phyloP scores from a whole-genome alignment of 2,797 vertebrate genomes.

The Apogon hyalosoma region DNA sequence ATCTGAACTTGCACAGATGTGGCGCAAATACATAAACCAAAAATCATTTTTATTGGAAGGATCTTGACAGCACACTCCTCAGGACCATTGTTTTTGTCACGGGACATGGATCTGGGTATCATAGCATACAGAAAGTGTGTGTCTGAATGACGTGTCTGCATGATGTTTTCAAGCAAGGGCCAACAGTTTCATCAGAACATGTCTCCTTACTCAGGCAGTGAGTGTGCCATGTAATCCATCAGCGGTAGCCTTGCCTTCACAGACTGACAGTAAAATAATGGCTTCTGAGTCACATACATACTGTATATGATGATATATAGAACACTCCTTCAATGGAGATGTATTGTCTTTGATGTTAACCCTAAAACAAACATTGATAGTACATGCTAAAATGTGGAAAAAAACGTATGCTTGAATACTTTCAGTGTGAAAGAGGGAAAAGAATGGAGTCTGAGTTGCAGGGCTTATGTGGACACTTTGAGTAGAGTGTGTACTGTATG shows the following conservation, averaged over 20 bases:
- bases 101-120: slow-evolving; percentile 55
- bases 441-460: neutral
- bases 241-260: slow-evolving; percentile 37
- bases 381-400: neutral
- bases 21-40: neutral
- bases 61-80: slow-evolving; percentile 26
- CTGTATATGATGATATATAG: slow-evolving; percentile 4
- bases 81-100: slow-evolving; percentile 48
- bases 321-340: slow-evolving; percentile 11
- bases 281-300: slow-evolving; percentile 7
- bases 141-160: slow-evolving; percentile 25
- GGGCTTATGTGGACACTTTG: neutral
- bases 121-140: slow-evolving; percentile 59
- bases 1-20: slow-evolving; percentile 2
- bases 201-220: slow-evolving; percentile 38
- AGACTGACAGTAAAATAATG: slow-evolving; percentile 3
- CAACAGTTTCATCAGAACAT: slow-evolving; percentile 23
- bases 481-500: no score
- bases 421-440: neutral
- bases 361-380: neutral
- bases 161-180: slow-evolving; percentile 13
- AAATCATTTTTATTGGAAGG: slow-evolving; percentile 25
- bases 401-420: no score
- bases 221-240: slow-evolving; percentile 33
- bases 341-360: neutral